Conservation (phyloP, 2,113 vertebrate genomes). For the Bos javanicus region DNA sequence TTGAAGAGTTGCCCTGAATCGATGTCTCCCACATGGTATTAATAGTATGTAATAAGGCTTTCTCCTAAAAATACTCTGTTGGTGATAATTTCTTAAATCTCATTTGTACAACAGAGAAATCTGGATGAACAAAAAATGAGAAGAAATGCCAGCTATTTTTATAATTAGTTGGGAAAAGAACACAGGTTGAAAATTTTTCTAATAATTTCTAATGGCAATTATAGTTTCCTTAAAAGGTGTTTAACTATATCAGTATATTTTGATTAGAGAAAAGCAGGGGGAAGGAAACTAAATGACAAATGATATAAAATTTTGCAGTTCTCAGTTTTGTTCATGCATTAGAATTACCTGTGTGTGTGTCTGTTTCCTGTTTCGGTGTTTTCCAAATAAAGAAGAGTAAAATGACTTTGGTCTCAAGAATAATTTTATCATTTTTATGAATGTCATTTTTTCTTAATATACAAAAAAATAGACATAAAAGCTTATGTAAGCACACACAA, state of each 20-base stretch:
- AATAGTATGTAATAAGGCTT: conserved; percentile 49
- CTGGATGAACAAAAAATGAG: not conserved
- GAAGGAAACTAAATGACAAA: not conserved
- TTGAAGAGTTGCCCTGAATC: conserved; percentile 65
- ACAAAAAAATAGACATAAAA: not conserved
- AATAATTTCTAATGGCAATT: conserved; percentile 4
- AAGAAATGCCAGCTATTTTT: conserved; percentile 17
- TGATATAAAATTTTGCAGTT: not conserved
- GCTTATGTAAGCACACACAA: not conserved
- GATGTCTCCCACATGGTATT: conserved; percentile 27
- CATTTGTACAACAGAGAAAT: conserved; percentile 30
- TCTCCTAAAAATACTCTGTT: conserved; percentile 49
- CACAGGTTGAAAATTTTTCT: conserved; percentile 29
- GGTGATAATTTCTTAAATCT: conserved; percentile 41
- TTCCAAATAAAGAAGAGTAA: not conserved
- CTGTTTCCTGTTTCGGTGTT: not conserved
- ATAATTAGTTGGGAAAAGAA: conserved; percentile 36
- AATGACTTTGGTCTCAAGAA: not conserved
- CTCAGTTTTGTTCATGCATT: not conserved
- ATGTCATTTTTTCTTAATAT: not conserved
- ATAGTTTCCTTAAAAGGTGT: not conserved
- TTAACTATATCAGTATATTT: not conserved
- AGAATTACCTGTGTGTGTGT: not conserved
- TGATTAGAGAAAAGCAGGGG: not conserved
- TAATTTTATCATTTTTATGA: not conserved